phyloP scores from a whole-genome alignment of 2,888 invertebrate species.

The Drosophila colorata region DNA sequence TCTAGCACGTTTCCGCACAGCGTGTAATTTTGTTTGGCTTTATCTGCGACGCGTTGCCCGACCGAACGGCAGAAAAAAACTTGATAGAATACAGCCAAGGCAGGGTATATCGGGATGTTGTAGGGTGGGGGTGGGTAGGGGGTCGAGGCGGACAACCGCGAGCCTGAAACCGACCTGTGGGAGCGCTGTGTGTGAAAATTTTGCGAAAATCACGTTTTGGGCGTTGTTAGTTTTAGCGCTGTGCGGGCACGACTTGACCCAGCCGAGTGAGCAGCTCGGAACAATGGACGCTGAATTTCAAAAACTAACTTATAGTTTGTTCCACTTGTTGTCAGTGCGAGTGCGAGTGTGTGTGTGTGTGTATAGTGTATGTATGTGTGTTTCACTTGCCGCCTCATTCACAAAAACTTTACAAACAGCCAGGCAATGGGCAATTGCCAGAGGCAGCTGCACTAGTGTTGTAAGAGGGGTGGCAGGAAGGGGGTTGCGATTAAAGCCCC shows the following conservation, averaged over 20 bases:
- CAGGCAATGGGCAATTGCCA: conserved; percentile 29
- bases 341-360: not conserved
- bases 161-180: conserved; percentile 40
- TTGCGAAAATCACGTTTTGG: conserved; percentile 75
- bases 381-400: conserved; percentile 38
- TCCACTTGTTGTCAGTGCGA: conserved; percentile 52
- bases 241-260: conserved; percentile 59
- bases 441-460: conserved; percentile 20
- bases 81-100: conserved; percentile 20
- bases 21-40: conserved; percentile 78
- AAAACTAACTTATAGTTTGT: conserved; percentile 75
- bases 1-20: conserved; percentile 79
- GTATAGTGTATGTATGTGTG: conserved; percentile 20
- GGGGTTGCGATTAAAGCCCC: not conserved
- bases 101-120: not conserved
- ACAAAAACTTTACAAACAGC: conserved; percentile 53
- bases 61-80: too few relatives aligned
- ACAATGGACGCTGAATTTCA: conserved; percentile 45
- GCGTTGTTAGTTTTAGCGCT: conserved; percentile 75
- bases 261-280: conserved; percentile 43
- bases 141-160: too few relatives aligned
- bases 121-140: not conserved
- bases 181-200: conserved; percentile 54
- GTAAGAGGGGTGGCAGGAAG: not conserved
- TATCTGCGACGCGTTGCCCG: conserved; percentile 49